A percentile compares a stretch with the other conserved stretches of the same genome.
Conservation (phyloP, 2,797 vertebrate species). For the Pipistrellus kuhlii region DNA sequence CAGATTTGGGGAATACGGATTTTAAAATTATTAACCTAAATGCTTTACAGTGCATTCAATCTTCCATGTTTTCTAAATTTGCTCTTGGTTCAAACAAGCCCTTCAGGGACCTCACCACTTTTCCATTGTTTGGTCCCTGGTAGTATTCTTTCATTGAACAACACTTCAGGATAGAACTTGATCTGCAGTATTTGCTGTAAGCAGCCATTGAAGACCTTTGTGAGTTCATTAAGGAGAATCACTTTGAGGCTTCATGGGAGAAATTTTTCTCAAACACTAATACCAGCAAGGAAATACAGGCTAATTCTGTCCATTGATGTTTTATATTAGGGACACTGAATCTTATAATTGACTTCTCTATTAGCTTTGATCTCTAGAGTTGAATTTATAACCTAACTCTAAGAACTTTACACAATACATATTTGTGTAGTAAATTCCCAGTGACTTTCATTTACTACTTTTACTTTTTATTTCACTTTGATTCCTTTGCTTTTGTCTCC, state of each 20-base stretch:
- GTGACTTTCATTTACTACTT: background rate
- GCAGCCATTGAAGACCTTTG: background rate
- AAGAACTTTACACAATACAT: background rate
- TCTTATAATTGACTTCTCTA: conserved; percentile 1
- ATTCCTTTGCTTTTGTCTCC: background rate
- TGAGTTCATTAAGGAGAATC: background rate
- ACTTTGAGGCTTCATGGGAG: background rate
- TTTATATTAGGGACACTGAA: background rate
- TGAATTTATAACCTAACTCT: background rate
- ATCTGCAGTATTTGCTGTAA: background rate
- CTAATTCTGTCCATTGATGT: background rate
- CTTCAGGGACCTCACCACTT: background rate
- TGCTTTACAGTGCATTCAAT: background rate
- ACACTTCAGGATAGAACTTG: background rate
- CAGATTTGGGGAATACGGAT: background rate
- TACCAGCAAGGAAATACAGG: background rate
- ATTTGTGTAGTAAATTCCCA: background rate
- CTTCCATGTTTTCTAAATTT: background rate
- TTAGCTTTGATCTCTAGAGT: background rate
- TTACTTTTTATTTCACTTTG: background rate
- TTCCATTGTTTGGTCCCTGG: background rate
- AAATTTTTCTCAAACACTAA: background rate
- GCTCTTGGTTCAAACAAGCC: background rate
- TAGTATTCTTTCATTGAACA: background rate
- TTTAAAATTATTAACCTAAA: conserved; percentile 1